These are phyloP conservation scores for Dendroctonus ponderosae DNA, from an alignment of 1,140 invertebrate genomes.

Conservation along the genomic window DNA sequence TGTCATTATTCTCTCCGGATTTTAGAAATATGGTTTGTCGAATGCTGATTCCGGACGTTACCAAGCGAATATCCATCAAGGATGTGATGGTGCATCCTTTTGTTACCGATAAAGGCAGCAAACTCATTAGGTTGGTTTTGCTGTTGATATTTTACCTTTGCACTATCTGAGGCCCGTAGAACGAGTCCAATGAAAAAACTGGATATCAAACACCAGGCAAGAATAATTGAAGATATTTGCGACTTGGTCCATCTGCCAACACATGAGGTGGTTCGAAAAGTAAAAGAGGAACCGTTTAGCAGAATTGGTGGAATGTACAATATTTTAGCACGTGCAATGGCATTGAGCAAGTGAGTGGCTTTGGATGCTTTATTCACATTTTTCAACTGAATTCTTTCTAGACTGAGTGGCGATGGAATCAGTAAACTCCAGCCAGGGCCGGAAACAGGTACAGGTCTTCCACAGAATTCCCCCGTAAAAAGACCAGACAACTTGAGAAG, in stretches of 20 bases:
- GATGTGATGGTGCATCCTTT: constrained; percentile 46
- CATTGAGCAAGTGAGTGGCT: constrained; percentile 20
- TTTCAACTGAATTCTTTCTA: constrained; percentile 5
- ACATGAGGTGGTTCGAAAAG: constrained; percentile 13
- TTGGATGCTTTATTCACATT: background rate
- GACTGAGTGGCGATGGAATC: constrained; percentile 36
- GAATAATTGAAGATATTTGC: constrained; percentile 33
- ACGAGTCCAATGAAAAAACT: constrained; percentile 42
- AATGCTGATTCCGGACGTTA: constrained; percentile 42
- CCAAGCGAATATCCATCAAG: constrained; percentile 43
- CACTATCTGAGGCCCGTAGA: constrained; percentile 12
- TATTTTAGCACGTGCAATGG: constrained; percentile 39
- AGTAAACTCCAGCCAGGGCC: constrained; percentile 11
- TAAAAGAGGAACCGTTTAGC: constrained; percentile 41
- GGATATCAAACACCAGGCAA: constrained; percentile 31
- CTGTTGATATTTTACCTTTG: background rate
- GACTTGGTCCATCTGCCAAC: constrained; percentile 25
- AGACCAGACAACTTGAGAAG: constrained; percentile 1
- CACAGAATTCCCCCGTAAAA: background rate
- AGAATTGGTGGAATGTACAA: constrained; percentile 46
- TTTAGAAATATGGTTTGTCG: constrained; percentile 42
- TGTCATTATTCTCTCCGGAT: constrained; percentile 49
- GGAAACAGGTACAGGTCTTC: background rate
- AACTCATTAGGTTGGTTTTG: constrained; percentile 33
- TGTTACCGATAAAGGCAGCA: constrained; percentile 48